Evolutionary conservation across 2,888 invertebrate species (phyloP).

Genomic region (Chloromyia formosa): DNA sequence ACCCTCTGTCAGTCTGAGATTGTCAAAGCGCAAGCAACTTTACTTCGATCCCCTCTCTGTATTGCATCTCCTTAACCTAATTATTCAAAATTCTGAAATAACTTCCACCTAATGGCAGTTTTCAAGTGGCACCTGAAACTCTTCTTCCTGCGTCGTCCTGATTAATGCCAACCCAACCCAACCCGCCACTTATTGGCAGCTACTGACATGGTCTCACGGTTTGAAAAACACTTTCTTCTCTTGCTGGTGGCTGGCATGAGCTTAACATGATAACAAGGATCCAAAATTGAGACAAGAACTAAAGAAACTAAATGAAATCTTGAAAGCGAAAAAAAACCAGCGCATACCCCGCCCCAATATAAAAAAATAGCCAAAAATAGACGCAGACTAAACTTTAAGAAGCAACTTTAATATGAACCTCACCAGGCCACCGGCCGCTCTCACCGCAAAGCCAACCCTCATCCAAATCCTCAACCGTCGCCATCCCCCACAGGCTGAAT

Average conservation of each 20-base stretch:
- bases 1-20: background rate
- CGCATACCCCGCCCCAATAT: background rate
- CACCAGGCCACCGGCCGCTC: slow-evolving; percentile 33
- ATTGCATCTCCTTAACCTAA: slow-evolving; percentile 47
- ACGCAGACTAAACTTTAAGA: slow-evolving; percentile 47
- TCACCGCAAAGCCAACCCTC: slow-evolving; percentile 23
- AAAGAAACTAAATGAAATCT: slow-evolving; percentile 21
- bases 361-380: slow-evolving; percentile 47
- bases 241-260: background rate
- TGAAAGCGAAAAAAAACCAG: slow-evolving; percentile 22
- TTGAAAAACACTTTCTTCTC: background rate
- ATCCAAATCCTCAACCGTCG: background rate
- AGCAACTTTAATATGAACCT: slow-evolving; percentile 46
- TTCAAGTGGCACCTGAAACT: slow-evolving; percentile 28
- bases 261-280: background rate
- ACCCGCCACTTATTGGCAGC: slow-evolving; percentile 44
- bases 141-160: slow-evolving; percentile 9
- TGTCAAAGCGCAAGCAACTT: too few species aligned
- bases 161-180: slow-evolving; percentile 38
- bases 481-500: slow-evolving; percentile 13
- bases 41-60: too few species aligned
- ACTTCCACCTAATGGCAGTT: slow-evolving; percentile 25
- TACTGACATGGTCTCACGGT: slow-evolving; percentile 44
- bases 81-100: slow-evolving; percentile 44
- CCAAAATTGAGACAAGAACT: background rate